These are phyloP conservation scores for Tetragonula clypearis DNA, from an alignment of 1,140 invertebrate species.

Conservation along the genomic window DNA sequence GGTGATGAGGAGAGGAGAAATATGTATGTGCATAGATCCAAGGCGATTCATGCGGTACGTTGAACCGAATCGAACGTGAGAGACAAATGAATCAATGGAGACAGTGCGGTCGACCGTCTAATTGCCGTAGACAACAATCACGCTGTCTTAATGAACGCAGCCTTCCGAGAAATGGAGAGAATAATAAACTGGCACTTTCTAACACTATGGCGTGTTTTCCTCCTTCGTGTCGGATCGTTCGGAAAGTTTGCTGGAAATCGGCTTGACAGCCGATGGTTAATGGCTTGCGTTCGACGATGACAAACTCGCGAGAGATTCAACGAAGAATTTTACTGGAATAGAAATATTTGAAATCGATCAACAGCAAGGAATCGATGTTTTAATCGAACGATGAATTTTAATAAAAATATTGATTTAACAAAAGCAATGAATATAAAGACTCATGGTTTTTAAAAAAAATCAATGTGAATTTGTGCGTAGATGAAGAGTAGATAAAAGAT, in stretches of 20 bases:
- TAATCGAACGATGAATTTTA: neutral
- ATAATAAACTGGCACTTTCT: constrained; percentile 20
- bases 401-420: too few relatives aligned
- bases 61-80: constrained; percentile 25
- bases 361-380: neutral
- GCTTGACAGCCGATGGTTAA: neutral
- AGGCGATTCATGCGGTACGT: neutral
- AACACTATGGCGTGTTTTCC: neutral
- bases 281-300: neutral
- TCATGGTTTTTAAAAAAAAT: neutral
- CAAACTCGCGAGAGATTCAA: neutral
- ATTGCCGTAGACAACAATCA: constrained; percentile 42
- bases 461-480: neutral
- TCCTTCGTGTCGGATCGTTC: neutral
- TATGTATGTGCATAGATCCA: neutral
- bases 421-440: too few relatives aligned
- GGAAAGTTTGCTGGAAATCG: neutral
- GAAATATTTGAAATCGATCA: neutral
- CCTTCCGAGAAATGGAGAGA: constrained; percentile 2
- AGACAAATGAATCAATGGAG: neutral
- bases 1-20: neutral
- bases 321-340: neutral
- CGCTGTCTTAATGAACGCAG: constrained; percentile 16
- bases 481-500: neutral
- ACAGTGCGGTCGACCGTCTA: constrained; percentile 16